Base-by-base conservation (phyloP, 2,888 invertebrate species). In the Himalopsyche tibetana region DNA sequence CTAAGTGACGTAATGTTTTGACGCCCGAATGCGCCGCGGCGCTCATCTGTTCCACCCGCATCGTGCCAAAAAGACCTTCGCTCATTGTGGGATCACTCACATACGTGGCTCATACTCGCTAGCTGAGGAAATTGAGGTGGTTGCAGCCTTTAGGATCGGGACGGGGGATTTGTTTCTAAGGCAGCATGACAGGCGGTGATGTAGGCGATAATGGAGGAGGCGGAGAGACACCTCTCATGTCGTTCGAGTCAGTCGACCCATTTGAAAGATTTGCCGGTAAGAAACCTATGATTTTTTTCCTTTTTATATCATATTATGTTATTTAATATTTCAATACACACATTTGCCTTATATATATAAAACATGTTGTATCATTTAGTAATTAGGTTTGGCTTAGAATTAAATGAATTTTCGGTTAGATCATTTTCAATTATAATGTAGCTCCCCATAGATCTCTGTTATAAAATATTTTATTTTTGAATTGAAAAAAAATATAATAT, bases 201-300 rank as follows among this genome's bases (percentile, higher is more conserved):
- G 56, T 42, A n/a, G 28, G 69, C 15, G 56, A 84, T 55, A 79
- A 82, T 42, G 55, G 69, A 40, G 85, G 84, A 5, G 88, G 82
- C 19, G 89, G 87, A 74, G 87, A 84, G 56, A 88, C 88, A n/a
- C 88, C 87, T 79, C 88, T 88, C 80, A 88, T 88, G 88, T 89
- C 88, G 82, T 87, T 89, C 87, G 89, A 89, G 87, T 89, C 89
- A 79, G 85, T 85, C 88, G 90, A 90, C 89, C 89, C 89, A 89
- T 90, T 89, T 84, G 89, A 89, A 88, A 89, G 86, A 84, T 87
- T 83, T 79, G 83, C 82, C 36, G 88, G 88, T 88, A 84, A 87
- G 86, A 38, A 74, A 51, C 15, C 51, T 51, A 12, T 51, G 45
- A 45, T 51, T 51, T 15, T 51, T 51, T 63, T 40, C 9, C 2